Percentiles rank a stretch among this genome's conserved stretches.
Evolutionary conservation across 2,888 invertebrate genomes (phyloP).

Genomic region (Caenorhabditis doughertyi): DNA sequence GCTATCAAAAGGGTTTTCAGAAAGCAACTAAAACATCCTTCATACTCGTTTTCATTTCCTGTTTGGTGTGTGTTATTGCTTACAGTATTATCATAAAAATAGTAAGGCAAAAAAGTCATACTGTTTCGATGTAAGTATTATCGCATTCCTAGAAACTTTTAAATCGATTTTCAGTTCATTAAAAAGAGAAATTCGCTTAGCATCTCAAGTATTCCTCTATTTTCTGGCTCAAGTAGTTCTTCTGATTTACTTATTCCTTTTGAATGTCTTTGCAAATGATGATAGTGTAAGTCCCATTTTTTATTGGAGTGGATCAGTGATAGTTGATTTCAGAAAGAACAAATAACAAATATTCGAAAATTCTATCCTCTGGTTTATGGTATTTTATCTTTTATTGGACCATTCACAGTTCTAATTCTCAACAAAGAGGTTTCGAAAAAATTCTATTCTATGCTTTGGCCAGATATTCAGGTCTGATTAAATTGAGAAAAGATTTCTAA

Average conservation of each 20-base stretch:
- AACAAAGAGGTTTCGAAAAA: too few species aligned
- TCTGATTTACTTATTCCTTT: not conserved
- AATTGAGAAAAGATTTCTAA: too few species aligned
- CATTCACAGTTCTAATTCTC: conserved; percentile 18
- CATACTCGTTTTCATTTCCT: not conserved
- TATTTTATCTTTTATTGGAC: conserved; percentile 28
- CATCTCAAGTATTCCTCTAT: not conserved
- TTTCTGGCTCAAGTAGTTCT: not conserved
- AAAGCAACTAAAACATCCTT: not conserved
- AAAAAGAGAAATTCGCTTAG: not conserved
- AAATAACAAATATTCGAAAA: not conserved
- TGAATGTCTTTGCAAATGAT: not conserved
- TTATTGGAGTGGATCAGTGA: too few species aligned
- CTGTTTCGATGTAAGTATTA: not conserved
- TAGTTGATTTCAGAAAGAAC: conserved; percentile 7
- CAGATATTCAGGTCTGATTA: too few species aligned
- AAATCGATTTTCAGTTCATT: not conserved
- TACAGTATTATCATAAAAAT: not conserved
- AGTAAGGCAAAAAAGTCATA: not conserved
- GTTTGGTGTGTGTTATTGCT: not conserved
- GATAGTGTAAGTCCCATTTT: too few species aligned
- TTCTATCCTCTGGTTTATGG: conserved; percentile 16
- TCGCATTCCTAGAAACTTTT: not conserved
- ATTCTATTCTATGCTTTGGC: too few species aligned
- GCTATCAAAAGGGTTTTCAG: not conserved